Evolutionary conservation across 2,888 invertebrate species (phyloP), one percentile per base, ranked within the genome.

Genomic region (Dascillus cervinus): DNA sequence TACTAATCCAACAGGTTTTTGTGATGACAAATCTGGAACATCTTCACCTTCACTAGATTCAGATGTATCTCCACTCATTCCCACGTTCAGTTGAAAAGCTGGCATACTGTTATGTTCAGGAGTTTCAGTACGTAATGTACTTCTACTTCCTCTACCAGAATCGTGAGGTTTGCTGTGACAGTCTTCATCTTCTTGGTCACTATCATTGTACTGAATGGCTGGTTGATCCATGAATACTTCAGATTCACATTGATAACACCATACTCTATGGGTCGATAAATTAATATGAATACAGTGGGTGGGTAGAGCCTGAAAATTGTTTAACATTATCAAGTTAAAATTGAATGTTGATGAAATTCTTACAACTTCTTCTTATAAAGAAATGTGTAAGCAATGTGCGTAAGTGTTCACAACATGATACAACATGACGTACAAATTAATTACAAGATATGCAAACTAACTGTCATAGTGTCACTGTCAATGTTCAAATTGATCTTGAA

Each of bases 281-380:
- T 92, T 91, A 75, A 92, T 79, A 62, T 90, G 82, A 48, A 87
- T 73, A 51, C 81, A 81, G n/a, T n/a, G n/a, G n/a, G n/a, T n/a
- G n/a, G n/a, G n/a, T n/a, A n/a, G n/a, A n/a, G n/a, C n/a, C n/a
- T n/a, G n/a, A n/a, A n/a, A n/a, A n/a, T n/a, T n/a, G n/a, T n/a
- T n/a, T n/a, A n/a, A n/a, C n/a, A n/a, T n/a, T n/a, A n/a, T n/a
- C n/a, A n/a, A n/a, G n/a, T n/a, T n/a, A n/a, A n/a, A n/a, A n/a
- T n/a, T n/a, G n/a, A n/a, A n/a, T n/a, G n/a, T n/a, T n/a, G n/a
- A n/a, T n/a, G n/a, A n/a, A n/a, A n/a, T n/a, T n/a, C n/a, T n/a
- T n/a, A n/a, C n/a, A n/a, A n/a, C n/a, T n/a, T n/a, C n/a, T n/a
- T n/a, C n/a, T n/a, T n/a, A n/a, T n/a, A n/a, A n/a, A n/a, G n/a